Conservation (phyloP, 2,888 invertebrate genomes). For the Parelbella ahira region DNA sequence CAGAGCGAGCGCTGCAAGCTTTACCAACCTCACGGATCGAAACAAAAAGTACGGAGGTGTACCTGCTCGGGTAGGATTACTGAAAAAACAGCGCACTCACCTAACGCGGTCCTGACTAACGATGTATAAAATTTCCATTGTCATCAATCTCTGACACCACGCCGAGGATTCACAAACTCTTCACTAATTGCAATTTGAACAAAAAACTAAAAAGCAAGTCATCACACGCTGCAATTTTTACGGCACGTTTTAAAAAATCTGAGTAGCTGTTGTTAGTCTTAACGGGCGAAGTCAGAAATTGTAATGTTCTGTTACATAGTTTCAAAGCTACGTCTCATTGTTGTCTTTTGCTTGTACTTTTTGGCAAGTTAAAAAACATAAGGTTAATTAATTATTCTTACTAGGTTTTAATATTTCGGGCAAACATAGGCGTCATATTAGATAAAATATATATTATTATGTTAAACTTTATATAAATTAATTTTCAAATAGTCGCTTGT, state of each 20-base stretch:
- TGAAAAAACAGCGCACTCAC: slow-evolving; percentile 71
- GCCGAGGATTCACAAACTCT: slow-evolving; percentile 76
- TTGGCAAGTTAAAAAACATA: too few species aligned
- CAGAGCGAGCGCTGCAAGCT: slow-evolving; percentile 6
- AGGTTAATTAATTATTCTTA: too few species aligned
- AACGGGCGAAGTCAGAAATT: slow-evolving; percentile 34
- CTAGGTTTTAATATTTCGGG: too few species aligned
- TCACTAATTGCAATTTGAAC: slow-evolving; percentile 80
- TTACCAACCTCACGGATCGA: slow-evolving; percentile 13
- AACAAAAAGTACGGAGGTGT: slow-evolving; percentile 33
- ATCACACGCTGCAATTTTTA: slow-evolving; percentile 70
- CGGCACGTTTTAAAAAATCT: slow-evolving; percentile 59
- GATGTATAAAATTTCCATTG: slow-evolving; percentile 81
- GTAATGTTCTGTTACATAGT: slow-evolving; percentile 22
- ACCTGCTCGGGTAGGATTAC: slow-evolving; percentile 64
- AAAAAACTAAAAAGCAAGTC: slow-evolving; percentile 76
- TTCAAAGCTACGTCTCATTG: too few species aligned
- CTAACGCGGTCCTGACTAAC: slow-evolving; percentile 75
- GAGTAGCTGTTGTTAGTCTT: slow-evolving; percentile 39
- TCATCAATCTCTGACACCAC: slow-evolving; percentile 79
- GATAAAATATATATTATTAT: too few species aligned
- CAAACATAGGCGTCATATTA: too few species aligned
- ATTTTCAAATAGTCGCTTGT: too few species aligned
- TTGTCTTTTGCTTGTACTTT: too few species aligned
- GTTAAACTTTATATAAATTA: too few species aligned